Evolutionary conservation across 1,140 invertebrate genomes (phyloP).

Genomic region (Atta texana): DNA sequence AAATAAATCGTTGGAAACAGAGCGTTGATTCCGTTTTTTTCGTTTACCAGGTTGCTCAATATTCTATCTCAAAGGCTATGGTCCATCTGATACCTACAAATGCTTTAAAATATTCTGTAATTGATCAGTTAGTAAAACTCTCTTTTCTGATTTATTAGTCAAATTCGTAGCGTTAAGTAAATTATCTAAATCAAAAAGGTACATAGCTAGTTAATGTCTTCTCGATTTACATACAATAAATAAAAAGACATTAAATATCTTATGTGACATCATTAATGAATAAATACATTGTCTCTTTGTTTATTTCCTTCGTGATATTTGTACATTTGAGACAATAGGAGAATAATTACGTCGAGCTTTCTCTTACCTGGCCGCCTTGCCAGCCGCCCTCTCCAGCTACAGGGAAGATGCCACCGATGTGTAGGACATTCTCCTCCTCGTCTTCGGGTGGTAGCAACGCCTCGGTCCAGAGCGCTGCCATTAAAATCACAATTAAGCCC

Average conservation of each 20-base stretch:
- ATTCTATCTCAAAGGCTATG: not conserved
- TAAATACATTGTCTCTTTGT: not conserved
- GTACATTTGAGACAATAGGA: not conserved
- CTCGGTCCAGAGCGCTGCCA: slow-evolving; percentile 68
- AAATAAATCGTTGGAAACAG: not conserved
- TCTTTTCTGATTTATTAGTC: too few relatives aligned
- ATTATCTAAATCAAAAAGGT: too few relatives aligned
- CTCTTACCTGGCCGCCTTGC: slow-evolving; percentile 94
- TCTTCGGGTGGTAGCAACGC: slow-evolving; percentile 76
- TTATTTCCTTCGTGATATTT: not conserved
- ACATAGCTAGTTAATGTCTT: not conserved
- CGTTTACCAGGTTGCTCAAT: not conserved
- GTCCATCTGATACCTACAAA: too few relatives aligned
- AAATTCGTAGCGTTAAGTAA: too few relatives aligned
- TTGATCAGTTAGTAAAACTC: too few relatives aligned
- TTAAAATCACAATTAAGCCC: slow-evolving; percentile 72
- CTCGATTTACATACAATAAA: not conserved
- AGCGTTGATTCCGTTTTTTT: not conserved
- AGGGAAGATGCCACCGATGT: slow-evolving; percentile 99
- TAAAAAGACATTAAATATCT: not conserved
- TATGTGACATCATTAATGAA: not conserved
- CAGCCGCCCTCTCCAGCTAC: slow-evolving; percentile 97
- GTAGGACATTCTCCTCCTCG: slow-evolving; percentile 90
- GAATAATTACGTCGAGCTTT: slow-evolving; percentile 10
- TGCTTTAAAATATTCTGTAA: too few relatives aligned